phyloP scores from a whole-genome alignment of 2,113 vertebrate genomes.

The Hyaena hyaena region DNA sequence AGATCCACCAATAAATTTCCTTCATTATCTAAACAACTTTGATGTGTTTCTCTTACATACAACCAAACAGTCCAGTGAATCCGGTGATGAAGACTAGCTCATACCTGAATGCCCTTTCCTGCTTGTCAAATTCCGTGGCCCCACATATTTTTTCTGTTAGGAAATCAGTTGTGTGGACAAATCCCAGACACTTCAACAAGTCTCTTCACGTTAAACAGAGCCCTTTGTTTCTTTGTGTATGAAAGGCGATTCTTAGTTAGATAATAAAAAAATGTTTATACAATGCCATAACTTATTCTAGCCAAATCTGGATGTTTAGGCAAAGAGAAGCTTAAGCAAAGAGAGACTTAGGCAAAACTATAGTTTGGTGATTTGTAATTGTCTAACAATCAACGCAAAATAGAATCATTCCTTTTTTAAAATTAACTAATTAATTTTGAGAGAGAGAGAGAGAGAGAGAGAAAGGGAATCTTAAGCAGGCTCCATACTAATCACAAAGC shows the following conservation, averaged over 20 bases:
- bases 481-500: too few relatives aligned
- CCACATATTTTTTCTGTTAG: constrained; percentile 21
- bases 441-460: too few relatives aligned
- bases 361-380: constrained; percentile 7
- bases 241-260: constrained; percentile 1
- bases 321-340: background rate
- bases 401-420: background rate
- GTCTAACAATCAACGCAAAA: constrained; percentile 28
- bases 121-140: background rate
- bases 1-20: background rate
- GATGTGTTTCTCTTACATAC: background rate
- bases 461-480: too few relatives aligned
- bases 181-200: background rate
- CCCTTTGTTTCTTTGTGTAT: background rate
- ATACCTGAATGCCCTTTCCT: background rate
- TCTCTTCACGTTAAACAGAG: constrained; percentile 32
- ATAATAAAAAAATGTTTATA: background rate
- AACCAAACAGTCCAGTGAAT: background rate
- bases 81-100: background rate
- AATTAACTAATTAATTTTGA: too few relatives aligned
- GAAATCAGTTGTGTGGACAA: background rate
- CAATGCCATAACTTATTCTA: background rate
- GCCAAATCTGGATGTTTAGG: background rate
- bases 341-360: background rate
- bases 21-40: constrained; percentile 40